phyloP scores from a whole-genome alignment of 2,888 invertebrate genomes.

The Himalopsyche japonica region DNA sequence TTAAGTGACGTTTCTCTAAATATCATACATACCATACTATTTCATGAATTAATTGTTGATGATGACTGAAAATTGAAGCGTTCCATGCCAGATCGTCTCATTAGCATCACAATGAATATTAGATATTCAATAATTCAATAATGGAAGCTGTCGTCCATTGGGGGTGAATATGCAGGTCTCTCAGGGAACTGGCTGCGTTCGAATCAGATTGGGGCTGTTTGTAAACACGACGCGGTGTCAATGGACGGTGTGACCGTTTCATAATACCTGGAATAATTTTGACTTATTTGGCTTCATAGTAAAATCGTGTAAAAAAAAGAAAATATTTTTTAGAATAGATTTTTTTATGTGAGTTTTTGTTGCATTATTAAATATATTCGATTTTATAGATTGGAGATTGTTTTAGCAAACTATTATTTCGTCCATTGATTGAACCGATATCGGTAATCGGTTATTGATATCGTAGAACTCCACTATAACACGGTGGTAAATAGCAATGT shows the following conservation, averaged over 20 bases:
- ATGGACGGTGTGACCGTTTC: background rate
- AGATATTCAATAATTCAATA: slow-evolving; percentile 36
- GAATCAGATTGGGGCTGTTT: background rate
- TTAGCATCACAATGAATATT: slow-evolving; percentile 31
- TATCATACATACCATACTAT: no score
- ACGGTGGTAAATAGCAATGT: no score
- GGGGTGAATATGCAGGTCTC: background rate
- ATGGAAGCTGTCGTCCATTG: slow-evolving; percentile 8
- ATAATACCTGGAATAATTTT: background rate
- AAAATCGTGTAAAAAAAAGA: no score
- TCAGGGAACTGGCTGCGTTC: background rate
- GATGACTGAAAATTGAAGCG: background rate
- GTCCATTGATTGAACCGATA: no score
- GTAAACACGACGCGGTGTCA: background rate
- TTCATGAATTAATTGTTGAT: background rate
- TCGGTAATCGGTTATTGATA: no score
- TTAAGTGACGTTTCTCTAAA: no score
- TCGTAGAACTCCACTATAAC: no score
- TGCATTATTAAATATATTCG: no score
- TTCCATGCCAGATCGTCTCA: background rate
- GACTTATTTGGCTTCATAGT: background rate
- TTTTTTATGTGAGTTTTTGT: no score
- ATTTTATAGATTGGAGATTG: no score
- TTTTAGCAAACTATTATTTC: no score
- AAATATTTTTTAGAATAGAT: no score